Evolutionary conservation across 2,113 vertebrate genomes (phyloP).

Genomic region (Ranitomeya variabilis): DNA sequence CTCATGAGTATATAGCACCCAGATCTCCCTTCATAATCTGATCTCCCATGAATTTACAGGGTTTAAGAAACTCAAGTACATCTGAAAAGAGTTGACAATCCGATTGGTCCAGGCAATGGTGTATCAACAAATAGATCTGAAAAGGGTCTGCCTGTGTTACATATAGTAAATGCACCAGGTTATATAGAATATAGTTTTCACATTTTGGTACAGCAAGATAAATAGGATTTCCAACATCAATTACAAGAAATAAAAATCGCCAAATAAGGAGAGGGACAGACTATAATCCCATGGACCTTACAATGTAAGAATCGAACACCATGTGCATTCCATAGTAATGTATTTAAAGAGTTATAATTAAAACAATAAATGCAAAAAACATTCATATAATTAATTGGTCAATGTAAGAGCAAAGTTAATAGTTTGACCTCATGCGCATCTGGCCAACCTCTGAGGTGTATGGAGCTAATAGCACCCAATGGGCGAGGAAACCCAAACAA

Average conservation of each 20-base stretch:
- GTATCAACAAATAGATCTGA: background rate
- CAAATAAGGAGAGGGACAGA: background rate
- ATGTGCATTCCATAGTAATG: background rate
- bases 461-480: background rate
- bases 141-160: background rate
- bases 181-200: background rate
- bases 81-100: background rate
- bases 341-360: background rate
- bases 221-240: background rate
- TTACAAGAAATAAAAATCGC: background rate
- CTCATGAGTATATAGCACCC: background rate
- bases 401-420: background rate
- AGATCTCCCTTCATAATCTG: background rate
- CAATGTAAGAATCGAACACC: background rate
- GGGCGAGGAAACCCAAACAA: no score
- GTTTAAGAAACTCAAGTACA: background rate
- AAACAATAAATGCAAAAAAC: background rate
- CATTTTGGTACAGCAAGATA: slow-evolving; percentile 1
- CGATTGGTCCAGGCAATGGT: background rate
- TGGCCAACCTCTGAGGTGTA: background rate
- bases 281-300: background rate
- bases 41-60: background rate
- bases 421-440: background rate
- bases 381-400: background rate
- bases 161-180: background rate